Percentiles rank a stretch among this genome's conserved stretches.
These are phyloP conservation scores for Tympanuchus pallidicinctus DNA, from an alignment of 2,113 vertebrate genomes.

Conservation along the genomic window DNA sequence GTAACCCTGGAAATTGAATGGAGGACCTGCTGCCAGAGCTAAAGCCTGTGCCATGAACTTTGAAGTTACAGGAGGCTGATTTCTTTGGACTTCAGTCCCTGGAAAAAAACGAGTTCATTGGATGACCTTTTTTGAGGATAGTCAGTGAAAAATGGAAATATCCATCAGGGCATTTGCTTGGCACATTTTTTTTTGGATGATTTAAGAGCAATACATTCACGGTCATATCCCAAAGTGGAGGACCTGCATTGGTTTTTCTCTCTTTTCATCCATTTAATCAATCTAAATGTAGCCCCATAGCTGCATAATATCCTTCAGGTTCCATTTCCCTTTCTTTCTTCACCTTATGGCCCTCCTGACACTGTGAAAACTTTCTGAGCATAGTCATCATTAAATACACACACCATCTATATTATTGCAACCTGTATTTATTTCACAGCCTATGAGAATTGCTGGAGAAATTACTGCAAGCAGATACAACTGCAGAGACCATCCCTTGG, in stretches of 20 bases:
- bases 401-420: conserved; percentile 28
- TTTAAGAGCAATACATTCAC: neutral
- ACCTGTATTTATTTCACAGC: conserved; percentile 40
- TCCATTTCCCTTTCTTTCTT: conserved; percentile 22
- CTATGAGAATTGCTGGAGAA: conserved; percentile 24
- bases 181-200: neutral
- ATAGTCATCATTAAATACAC: conserved; percentile 6
- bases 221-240: neutral
- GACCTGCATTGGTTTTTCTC: neutral
- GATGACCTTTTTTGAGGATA: neutral
- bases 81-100: neutral
- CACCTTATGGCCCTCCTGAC: conserved; percentile 1
- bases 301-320: neutral
- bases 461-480: conserved; percentile 8
- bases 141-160: neutral
- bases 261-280: neutral
- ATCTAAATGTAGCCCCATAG: neutral
- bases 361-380: neutral
- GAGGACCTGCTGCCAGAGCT: neutral
- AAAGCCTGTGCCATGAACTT: neutral
- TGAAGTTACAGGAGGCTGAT: neutral
- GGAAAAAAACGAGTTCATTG: neutral
- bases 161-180: neutral
- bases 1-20: neutral
- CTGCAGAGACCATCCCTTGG: neutral